phyloP scores from a whole-genome alignment of 2,113 vertebrate species.

The Oceanites oceanicus region DNA sequence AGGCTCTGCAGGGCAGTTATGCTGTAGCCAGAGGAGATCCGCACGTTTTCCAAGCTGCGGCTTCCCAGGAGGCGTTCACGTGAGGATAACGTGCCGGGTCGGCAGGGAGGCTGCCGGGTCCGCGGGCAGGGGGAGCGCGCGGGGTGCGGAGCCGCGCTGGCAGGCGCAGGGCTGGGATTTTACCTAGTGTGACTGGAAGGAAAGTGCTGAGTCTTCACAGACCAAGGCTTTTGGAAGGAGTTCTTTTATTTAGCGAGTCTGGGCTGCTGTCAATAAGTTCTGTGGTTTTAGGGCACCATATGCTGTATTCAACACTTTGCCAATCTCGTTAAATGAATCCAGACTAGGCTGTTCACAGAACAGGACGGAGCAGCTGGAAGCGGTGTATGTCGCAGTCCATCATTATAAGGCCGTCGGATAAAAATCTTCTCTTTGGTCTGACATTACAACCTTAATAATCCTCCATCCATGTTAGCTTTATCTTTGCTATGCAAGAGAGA shows the following conservation, averaged over 20 bases:
- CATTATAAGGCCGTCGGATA: neutral
- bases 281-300: slow-evolving; percentile 67
- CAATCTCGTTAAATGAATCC: slow-evolving; percentile 40
- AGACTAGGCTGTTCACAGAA: slow-evolving; percentile 15
- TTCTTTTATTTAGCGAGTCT: slow-evolving; percentile 31
- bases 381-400: neutral
- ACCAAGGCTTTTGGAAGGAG: slow-evolving; percentile 1
- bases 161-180: neutral
- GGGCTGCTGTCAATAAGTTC: slow-evolving; percentile 61
- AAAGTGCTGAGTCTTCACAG: slow-evolving; percentile 42
- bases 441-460: neutral
- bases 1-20: neutral
- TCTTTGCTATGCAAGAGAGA: neutral
- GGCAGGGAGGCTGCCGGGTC: neutral
- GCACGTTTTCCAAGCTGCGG: rapidly evolving
- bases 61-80: neutral
- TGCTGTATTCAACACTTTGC: slow-evolving; percentile 66
- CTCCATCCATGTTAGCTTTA: neutral
- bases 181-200: slow-evolving; percentile 1
- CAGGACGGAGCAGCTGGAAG: slow-evolving; percentile 54
- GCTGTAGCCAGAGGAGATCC: neutral
- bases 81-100: rapidly evolving
- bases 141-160: rapidly evolving
- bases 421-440: slow-evolving; percentile 16
- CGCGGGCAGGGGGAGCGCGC: neutral